phyloP scores from a whole-genome alignment of 2,113 vertebrate genomes.

The Euleptes europaea region DNA sequence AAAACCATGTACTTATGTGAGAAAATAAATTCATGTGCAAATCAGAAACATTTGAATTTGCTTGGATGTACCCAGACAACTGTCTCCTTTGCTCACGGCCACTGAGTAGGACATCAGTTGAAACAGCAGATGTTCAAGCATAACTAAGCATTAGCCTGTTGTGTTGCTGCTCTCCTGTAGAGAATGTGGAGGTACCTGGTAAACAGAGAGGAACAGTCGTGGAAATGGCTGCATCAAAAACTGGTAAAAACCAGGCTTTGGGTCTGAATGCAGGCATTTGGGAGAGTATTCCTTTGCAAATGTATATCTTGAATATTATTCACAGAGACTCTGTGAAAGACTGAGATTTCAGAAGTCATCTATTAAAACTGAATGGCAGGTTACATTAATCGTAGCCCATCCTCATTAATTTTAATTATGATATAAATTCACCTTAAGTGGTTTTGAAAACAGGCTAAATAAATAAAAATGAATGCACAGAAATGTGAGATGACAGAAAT shows the following conservation, averaged over 20 bases:
- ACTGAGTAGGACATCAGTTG: no score
- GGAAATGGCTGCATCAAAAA: neutral
- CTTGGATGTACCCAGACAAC: no score
- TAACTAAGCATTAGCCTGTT: neutral
- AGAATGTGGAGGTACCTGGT: neutral
- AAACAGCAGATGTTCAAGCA: no score
- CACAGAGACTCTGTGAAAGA: neutral
- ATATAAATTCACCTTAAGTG: neutral
- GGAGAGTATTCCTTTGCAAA: neutral
- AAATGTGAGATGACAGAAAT: neutral
- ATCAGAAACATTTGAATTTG: no score
- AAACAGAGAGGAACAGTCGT: neutral
- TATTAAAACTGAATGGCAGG: neutral
- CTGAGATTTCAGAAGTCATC: neutral
- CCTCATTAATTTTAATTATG: constrained; percentile 8
- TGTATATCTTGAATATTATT: neutral
- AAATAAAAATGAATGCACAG: neutral
- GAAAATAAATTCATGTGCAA: no score
- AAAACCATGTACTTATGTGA: no score
- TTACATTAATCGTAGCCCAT: neutral
- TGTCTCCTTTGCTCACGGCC: no score
- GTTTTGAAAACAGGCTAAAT: neutral
- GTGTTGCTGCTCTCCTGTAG: neutral
- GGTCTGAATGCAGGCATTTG: neutral
- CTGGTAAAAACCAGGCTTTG: neutral